Base-by-base conservation (phyloP, 2,113 vertebrate genomes). In the Mus spicilegus region DNA sequence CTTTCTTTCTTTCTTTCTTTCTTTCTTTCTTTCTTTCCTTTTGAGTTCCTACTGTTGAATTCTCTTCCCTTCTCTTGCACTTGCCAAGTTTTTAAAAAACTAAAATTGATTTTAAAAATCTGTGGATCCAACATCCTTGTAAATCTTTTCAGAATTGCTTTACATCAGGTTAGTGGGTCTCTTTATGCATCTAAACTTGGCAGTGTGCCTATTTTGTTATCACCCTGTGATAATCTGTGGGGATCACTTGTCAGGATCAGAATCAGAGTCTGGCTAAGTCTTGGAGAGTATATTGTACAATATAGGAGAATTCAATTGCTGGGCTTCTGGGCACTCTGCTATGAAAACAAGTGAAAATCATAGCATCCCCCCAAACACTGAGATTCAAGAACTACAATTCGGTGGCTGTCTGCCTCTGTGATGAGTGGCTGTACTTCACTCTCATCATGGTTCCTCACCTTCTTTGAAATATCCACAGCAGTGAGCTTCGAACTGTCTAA, bases 121-220 rank as follows among this genome's bases (percentile, higher is more conserved):
- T 85, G 24, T 81, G 22, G 56, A 51, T 65, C 17, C 81, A 54
- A 54, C 42, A 92, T 42, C 13, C 9, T 12, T 95, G 24, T 93
- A 92, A 90, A 78, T 88, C 54, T 84, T 63, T 82, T 3, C 51
- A 42, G 70, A 94, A 82, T 92, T 82, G 85, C 65, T 93, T 84
- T 89, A 5, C 51, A 61, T 78, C 19, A 63, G 42, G 4, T 72
- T 70, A 75, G 22, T 76, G 86, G 88, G 56, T 75, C 26, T 96
- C 4, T 56, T 22, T 87, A 11, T 73, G 46, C 54, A 54, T 63
- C 70, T 88, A 65, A 84, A 56, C 63, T 88, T 39, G 46, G 20
- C 56, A 69, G 7, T 14, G 8, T 80, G 5, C 72, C 81, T 28
- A 17, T 33, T 90, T 72, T 94, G 69, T 72, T 63, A 87, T 72